Evolutionary conservation across 2,888 invertebrate species (phyloP).

Genomic region (Terebella lapidaria): DNA sequence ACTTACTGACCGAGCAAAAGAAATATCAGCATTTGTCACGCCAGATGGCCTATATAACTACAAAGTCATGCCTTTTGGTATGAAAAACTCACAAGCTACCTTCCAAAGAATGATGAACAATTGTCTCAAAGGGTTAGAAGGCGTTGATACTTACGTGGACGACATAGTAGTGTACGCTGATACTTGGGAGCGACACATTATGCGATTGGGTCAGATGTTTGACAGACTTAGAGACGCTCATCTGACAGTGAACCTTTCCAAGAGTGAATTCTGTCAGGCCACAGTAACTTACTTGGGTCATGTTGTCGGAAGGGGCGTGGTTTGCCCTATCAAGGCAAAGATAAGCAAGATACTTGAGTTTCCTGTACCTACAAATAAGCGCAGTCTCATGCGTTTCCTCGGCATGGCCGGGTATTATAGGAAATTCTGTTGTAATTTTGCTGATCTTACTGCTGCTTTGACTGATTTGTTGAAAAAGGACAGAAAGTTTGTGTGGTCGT

Average conservation of each 20-base stretch:
- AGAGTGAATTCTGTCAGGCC: neutral
- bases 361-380: neutral
- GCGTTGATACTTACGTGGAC: neutral
- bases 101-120: neutral
- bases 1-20: neutral
- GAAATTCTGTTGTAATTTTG: neutral
- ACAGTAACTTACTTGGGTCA: neutral
- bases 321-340: constrained; percentile 6
- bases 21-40: neutral
- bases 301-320: constrained; percentile 6
- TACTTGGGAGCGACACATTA: neutral
- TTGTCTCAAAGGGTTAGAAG: neutral
- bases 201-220: neutral
- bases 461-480: too few species aligned
- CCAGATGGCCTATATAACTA: neutral
- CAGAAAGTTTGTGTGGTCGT: constrained; percentile 10
- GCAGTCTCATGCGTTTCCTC: neutral
- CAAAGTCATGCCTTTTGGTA: neutral
- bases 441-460: neutral
- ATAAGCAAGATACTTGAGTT: neutral
- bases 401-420: neutral
- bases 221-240: neutral
- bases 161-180: neutral
- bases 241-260: neutral
- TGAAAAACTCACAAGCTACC: neutral